phyloP scores from a whole-genome alignment of 2,888 invertebrate genomes.

The Perithous albicinctus region DNA sequence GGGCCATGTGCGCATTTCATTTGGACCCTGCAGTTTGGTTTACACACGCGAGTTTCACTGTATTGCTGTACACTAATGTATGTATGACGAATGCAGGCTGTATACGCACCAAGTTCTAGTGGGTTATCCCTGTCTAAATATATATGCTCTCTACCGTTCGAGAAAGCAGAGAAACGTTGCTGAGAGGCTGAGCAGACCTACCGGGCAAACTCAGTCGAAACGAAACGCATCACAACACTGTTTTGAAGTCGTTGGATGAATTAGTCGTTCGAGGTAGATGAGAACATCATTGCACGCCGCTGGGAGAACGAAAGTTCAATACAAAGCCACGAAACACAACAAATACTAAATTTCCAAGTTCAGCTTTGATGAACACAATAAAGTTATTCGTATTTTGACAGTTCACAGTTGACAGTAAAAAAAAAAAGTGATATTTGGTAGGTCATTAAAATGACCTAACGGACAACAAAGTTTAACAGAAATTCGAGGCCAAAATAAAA shows the following conservation, averaged over 20 bases:
- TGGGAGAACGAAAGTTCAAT: conserved; percentile 19
- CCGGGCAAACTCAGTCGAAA: conserved; percentile 11
- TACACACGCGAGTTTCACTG: conserved; percentile 48
- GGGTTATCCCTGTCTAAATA: conserved; percentile 72
- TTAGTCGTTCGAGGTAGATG: background rate
- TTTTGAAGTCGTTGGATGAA: background rate
- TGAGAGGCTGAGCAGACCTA: conserved; percentile 35
- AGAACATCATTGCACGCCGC: conserved; percentile 40
- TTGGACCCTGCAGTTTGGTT: background rate
- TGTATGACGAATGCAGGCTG: conserved; percentile 47
- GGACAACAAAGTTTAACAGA: no score
- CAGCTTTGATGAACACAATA: background rate
- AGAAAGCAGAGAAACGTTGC: conserved; percentile 45
- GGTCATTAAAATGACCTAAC: background rate
- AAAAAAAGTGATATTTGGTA: background rate
- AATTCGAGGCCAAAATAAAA: no score
- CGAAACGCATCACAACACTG: conserved; percentile 26
- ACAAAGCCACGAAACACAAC: conserved; percentile 2
- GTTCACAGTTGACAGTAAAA: background rate
- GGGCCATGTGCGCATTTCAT: conserved; percentile 61
- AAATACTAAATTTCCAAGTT: background rate
- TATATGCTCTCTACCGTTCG: conserved; percentile 61
- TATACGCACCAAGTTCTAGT: conserved; percentile 57
- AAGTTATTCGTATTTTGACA: background rate
- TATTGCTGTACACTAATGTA: no score